Evolutionary conservation across 2,113 vertebrate genomes (phyloP).

Genomic region (Psittacara wagleri): DNA sequence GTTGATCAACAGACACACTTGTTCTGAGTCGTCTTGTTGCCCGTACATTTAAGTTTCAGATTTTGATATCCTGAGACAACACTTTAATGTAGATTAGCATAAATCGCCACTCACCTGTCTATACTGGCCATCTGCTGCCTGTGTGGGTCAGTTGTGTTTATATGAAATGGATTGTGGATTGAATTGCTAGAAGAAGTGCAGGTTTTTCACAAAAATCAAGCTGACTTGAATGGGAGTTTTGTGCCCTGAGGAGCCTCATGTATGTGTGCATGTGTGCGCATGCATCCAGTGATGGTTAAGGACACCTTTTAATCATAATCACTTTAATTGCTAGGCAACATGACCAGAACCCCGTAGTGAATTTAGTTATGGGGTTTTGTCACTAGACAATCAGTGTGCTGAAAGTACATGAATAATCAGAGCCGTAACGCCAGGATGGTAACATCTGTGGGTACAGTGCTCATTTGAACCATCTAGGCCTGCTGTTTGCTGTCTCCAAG

Average conservation of each 20-base stretch:
- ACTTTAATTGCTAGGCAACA: not conserved
- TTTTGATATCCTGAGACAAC: not conserved
- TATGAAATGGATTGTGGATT: not conserved
- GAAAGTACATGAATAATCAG: not conserved
- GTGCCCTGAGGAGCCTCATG: not conserved
- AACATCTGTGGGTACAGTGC: not conserved
- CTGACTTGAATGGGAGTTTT: not conserved
- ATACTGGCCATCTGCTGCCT: not conserved
- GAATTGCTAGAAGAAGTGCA: not conserved
- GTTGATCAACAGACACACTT: not conserved
- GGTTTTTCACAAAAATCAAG: not conserved
- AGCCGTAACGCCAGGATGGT: fast-evolving
- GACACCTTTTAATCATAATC: slow-evolving; percentile 4
- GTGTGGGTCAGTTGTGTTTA: not conserved
- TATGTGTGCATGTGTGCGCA: not conserved
- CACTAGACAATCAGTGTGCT: not conserved
- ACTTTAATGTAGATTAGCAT: not conserved
- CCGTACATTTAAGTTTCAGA: not conserved
- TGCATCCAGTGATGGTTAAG: not conserved
- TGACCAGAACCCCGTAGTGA: not conserved
- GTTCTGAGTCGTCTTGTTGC: not conserved
- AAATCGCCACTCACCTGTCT: not conserved
- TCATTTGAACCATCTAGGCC: not conserved
- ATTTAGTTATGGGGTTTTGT: slow-evolving; percentile 20
- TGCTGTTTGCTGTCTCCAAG: not conserved